Evolutionary conservation across 1,140 invertebrate genomes (phyloP).

Genomic region (Stratiolaelaps scimitus): DNA sequence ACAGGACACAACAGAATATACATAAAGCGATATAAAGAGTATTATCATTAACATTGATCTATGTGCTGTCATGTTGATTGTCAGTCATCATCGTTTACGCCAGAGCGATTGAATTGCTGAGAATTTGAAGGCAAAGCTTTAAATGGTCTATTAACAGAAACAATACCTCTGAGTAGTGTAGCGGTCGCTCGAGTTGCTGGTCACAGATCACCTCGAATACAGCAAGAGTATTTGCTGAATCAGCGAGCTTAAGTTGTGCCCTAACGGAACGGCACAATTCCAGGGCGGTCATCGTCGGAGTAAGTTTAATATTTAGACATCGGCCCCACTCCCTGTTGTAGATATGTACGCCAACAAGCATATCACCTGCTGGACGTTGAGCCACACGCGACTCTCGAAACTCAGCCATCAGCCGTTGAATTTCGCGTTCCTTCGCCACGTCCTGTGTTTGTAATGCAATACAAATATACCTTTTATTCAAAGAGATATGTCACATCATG

Average conservation of each 20-base stretch:
- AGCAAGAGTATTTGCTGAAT: constrained; percentile 48
- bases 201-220: constrained; percentile 62
- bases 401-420: constrained; percentile 34
- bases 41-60: too few species aligned
- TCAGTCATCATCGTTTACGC: too few species aligned
- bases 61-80: too few species aligned
- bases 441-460: too few species aligned
- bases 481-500: too few species aligned
- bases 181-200: constrained; percentile 54
- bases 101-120: too few species aligned
- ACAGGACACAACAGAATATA: not conserved
- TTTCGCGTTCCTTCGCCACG: constrained; percentile 34
- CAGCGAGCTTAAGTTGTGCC: constrained; percentile 50
- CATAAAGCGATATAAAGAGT: too few species aligned
- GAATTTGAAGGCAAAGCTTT: too few species aligned
- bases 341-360: constrained; percentile 35
- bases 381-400: constrained; percentile 32
- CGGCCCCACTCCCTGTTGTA: constrained; percentile 32
- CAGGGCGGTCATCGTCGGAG: constrained; percentile 56
- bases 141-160: not conserved
- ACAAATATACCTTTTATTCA: too few species aligned
- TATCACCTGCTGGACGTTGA: constrained; percentile 32
- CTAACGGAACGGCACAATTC: constrained; percentile 49
- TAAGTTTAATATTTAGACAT: constrained; percentile 42
- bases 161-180: constrained; percentile 60